Evolutionary conservation across 2,888 invertebrate genomes (phyloP), one percentile per base, ranked within the genome.

Genomic region (Hirtodrosophila duncani): DNA sequence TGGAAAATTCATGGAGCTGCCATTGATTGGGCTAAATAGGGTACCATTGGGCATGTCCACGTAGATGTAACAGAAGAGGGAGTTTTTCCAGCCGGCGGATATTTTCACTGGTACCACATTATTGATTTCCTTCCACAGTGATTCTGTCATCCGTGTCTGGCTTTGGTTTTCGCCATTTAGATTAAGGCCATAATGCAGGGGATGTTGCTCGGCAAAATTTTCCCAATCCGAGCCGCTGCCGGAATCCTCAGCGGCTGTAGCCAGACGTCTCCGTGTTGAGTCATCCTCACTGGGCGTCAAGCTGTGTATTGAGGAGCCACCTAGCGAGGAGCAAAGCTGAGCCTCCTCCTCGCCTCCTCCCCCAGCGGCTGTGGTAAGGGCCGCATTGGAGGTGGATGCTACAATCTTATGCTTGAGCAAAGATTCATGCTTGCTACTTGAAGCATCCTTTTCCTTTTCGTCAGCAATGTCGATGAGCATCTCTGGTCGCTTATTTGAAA

Each of bases 161-260:
- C 62, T 64, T 45, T 72, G 74, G 2, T 63, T 56, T 46, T 81
- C 80, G 0, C 57, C 55, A 37, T 77, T 80, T 21, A 67, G 37
- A 59, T 81, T 82, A 21, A 68, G 52, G 3, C 78, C 82, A 9
- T 75, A 75, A 16, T 83, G 82, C 24, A 83, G 53, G 0, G 82
- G 77, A 66, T 81, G 77, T 45, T 82, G 82, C 6, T 81, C 81
- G 1, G 75, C 69, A 57, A 85, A 90, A 68, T 89, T 91, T 56
- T 93, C 93, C 88, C 92, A 91, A 84, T 94, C 94, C 0, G 93
- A 93, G 17, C 81, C 82, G 0, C 92, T 93, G 3, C 93, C 93
- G 14, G 77, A 75, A 16, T 75, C 75, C 1, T 75, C 69, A 17
- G 63, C 71, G 23, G 30, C 8, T 0, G 36, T 48, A 36, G 71